Evolutionary conservation across 2,113 vertebrate species (phyloP).

Genomic region (Pseudolaguvia tuberculata): DNA sequence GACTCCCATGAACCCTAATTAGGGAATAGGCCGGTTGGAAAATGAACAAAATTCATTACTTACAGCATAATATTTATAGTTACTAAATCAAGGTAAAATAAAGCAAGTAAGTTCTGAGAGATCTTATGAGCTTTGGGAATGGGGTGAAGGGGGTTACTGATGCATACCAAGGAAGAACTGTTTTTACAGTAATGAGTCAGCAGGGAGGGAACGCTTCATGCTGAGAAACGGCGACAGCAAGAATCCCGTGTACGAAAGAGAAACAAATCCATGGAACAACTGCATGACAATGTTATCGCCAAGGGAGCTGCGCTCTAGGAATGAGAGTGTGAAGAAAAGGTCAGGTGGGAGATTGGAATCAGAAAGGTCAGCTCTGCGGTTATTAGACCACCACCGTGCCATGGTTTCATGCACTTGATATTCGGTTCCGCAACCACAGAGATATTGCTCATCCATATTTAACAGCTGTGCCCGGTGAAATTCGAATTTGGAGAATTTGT

Average conservation of each 20-base stretch:
- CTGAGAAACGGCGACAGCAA: conserved; percentile 11
- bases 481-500: conserved; percentile 10
- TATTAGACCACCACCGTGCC: conserved; percentile 36
- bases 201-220: conserved; percentile 27
- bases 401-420: conserved; percentile 27
- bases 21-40: too few species aligned
- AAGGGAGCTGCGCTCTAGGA: conserved; percentile 25
- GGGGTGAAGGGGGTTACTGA: conserved; percentile 13
- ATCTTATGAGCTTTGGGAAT: conserved; percentile 38
- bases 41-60: too few species aligned
- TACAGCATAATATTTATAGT: not conserved
- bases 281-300: conserved; percentile 29
- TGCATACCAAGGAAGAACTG: conserved; percentile 3
- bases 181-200: conserved; percentile 45
- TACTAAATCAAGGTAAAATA: not conserved
- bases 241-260: not conserved
- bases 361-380: conserved; percentile 42
- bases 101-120: not conserved
- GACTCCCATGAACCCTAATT: too few species aligned
- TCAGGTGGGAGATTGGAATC: conserved; percentile 45
- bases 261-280: conserved; percentile 28
- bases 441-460: conserved; percentile 41
- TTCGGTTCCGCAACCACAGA: not conserved
- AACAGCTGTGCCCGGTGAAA: conserved; percentile 1
- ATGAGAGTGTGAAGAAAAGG: conserved; percentile 39